Percentiles rank a stretch among this genome's conserved stretches.
Conservation (phyloP, 2,888 invertebrate species). For the Reticulitermes lucifugus region DNA sequence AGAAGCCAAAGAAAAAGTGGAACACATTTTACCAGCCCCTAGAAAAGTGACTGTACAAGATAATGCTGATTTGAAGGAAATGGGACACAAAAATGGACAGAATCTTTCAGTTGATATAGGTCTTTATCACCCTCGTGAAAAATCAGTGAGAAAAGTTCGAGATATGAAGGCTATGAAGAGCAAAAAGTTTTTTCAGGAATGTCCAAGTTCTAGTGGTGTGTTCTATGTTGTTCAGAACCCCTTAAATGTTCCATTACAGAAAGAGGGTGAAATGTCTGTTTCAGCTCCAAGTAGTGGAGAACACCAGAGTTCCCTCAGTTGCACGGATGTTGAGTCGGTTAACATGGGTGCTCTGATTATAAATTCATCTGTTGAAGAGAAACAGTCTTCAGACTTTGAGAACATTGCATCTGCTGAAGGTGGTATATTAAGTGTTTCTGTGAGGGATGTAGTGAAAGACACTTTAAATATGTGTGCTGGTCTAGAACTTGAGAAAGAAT, state of each 20-base stretch:
- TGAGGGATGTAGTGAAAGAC: not conserved
- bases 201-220: conserved; percentile 28
- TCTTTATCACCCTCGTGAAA: not conserved
- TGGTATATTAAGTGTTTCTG: not conserved
- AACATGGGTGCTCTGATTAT: not conserved
- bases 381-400: not conserved
- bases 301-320: not conserved
- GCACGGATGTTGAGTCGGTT: not conserved
- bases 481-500: not conserved
- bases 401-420: not conserved
- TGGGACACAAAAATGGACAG: not conserved
- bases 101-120: not conserved
- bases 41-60: not conserved
- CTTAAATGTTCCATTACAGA: not conserved
- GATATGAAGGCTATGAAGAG: conserved; percentile 10
- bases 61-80: not conserved
- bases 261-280: not conserved
- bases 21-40: not conserved
- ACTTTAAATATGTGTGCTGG: not conserved
- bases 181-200: conserved; percentile 20
- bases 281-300: not conserved
- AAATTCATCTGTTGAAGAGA: not conserved
- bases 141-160: conserved; percentile 1
- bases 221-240: conserved; percentile 38
- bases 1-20: not conserved